A percentile compares a stretch with the other conserved stretches of the same genome.
Evolutionary conservation across 1,140 invertebrate genomes (phyloP).

Genomic region (Globodera ellingtonae): DNA sequence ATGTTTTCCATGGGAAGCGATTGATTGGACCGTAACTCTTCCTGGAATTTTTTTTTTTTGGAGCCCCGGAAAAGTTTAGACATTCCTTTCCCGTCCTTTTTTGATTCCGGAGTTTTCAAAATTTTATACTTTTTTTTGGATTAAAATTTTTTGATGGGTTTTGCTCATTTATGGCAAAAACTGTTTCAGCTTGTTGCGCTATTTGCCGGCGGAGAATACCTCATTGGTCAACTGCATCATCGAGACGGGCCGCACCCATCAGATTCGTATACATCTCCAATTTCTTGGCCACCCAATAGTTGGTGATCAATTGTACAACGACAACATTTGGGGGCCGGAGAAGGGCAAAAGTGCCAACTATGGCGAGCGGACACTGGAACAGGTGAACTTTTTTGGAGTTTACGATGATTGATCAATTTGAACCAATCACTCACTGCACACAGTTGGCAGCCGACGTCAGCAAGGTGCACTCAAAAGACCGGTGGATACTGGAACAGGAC

Average conservation of each 20-base stretch:
- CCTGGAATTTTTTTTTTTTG: too few relatives aligned
- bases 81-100: too few relatives aligned
- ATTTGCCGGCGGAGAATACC: constrained; percentile 71
- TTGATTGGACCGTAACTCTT: constrained; percentile 65
- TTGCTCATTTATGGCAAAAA: neutral
- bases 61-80: neutral
- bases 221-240: constrained; percentile 88
- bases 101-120: neutral
- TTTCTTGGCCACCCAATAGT: constrained; percentile 93
- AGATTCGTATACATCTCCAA: constrained; percentile 97
- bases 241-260: constrained; percentile 93
- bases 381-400: constrained; percentile 66
- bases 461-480: constrained; percentile 5
- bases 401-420: too few relatives aligned
- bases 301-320: constrained; percentile 94
- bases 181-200: constrained; percentile 3
- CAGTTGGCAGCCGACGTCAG: constrained; percentile 38
- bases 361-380: constrained; percentile 81
- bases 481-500: constrained; percentile 46
- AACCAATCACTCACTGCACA: neutral
- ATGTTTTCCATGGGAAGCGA: constrained; percentile 71
- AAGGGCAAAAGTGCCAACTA: constrained; percentile 89
- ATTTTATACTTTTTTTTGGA: too few relatives aligned
- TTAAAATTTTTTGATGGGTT: neutral
- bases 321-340: constrained; percentile 82